phyloP scores from a whole-genome alignment of 2,888 invertebrate genomes.

The Cosmopolites sordidus region DNA sequence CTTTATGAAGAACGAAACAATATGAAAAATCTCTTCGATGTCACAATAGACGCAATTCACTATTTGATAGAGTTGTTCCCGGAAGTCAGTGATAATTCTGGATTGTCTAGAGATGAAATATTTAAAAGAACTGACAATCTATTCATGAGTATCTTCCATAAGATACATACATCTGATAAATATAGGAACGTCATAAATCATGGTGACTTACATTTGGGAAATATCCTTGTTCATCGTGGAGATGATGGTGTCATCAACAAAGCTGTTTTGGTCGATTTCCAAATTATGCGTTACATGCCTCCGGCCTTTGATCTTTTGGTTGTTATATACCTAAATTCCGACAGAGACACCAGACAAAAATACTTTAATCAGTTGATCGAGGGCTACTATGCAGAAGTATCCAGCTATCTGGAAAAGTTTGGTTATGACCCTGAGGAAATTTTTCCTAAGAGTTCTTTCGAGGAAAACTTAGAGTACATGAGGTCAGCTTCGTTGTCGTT shows the following conservation, averaged over 20 bases:
- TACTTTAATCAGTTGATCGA: constrained; percentile 36
- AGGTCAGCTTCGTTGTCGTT: constrained; percentile 28
- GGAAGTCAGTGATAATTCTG: neutral
- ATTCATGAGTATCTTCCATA: constrained; percentile 29
- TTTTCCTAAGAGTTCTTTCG: constrained; percentile 30
- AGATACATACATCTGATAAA: constrained; percentile 36
- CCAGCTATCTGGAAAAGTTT: constrained; percentile 36
- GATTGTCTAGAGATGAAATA: neutral
- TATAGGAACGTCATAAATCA: constrained; percentile 56
- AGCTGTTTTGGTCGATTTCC: constrained; percentile 46
- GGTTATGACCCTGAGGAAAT: constrained; percentile 28
- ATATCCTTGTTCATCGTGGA: constrained; percentile 52
- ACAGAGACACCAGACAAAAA: constrained; percentile 33
- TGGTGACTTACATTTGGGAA: constrained; percentile 57
- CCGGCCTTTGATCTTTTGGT: constrained; percentile 61
- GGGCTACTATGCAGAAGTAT: constrained; percentile 37
- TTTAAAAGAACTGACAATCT: neutral
- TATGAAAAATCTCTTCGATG: too few species aligned
- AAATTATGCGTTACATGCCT: constrained; percentile 55
- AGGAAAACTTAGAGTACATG: constrained; percentile 30
- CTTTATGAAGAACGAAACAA: neutral
- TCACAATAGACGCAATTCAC: neutral
- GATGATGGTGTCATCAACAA: constrained; percentile 34
- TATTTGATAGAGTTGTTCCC: neutral
- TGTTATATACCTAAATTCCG: constrained; percentile 38